Evolutionary conservation across 1,140 invertebrate genomes (phyloP).

Genomic region (Druon quercuslanigerum): DNA sequence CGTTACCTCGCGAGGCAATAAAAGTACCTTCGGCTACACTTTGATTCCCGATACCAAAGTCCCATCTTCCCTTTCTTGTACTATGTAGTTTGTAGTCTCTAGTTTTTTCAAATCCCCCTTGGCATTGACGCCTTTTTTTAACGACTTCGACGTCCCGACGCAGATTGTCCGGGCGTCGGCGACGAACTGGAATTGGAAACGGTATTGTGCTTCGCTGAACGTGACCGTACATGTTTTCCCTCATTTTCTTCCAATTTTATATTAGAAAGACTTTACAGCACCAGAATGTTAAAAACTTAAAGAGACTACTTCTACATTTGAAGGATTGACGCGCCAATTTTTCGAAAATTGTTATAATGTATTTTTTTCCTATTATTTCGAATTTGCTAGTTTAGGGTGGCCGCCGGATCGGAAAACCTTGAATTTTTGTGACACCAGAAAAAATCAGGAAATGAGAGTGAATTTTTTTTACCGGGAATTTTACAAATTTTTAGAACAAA

Average conservation of each 20-base stretch:
- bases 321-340: too few species aligned
- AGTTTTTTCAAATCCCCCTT: slow-evolving; percentile 18
- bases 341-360: too few species aligned
- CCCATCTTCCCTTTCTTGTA: slow-evolving; percentile 25
- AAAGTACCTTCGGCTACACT: slow-evolving; percentile 43
- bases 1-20: slow-evolving; percentile 37
- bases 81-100: slow-evolving; percentile 1
- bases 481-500: too few species aligned
- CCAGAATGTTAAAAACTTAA: too few species aligned
- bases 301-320: too few species aligned
- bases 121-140: slow-evolving; percentile 14
- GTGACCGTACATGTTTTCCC: slow-evolving; percentile 50
- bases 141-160: slow-evolving; percentile 20
- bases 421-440: too few species aligned
- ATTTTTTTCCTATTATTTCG: too few species aligned
- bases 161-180: slow-evolving; percentile 37
- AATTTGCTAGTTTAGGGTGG: too few species aligned
- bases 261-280: too few species aligned
- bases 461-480: too few species aligned
- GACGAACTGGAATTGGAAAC: slow-evolving; percentile 33
- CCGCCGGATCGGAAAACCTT: too few species aligned
- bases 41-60: slow-evolving; percentile 39
- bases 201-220: slow-evolving; percentile 47
- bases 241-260: slow-evolving; percentile 34
- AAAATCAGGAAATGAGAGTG: too few species aligned